Percentiles rank a stretch among this genome's conserved stretches.
These are phyloP conservation scores for Salmo trutta DNA, from an alignment of 2,797 vertebrate species.

Conservation along the genomic window DNA sequence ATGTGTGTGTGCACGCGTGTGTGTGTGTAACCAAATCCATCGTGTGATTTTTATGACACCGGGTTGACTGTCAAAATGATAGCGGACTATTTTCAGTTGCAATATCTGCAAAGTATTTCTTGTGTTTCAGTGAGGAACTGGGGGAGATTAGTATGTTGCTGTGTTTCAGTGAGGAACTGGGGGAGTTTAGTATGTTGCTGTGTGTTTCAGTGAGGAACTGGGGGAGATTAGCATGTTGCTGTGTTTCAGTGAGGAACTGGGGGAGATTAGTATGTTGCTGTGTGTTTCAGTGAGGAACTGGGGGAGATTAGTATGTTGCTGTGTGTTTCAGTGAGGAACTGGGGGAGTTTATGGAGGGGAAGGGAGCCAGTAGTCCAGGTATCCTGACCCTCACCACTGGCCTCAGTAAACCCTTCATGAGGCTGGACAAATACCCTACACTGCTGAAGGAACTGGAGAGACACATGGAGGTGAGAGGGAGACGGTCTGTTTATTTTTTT, in stretches of 20 bases:
- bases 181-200: conserved; percentile 79
- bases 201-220: conserved; percentile 83
- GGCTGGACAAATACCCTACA: conserved; percentile 95
- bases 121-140: conserved; percentile 78
- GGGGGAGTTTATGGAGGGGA: conserved; percentile 96
- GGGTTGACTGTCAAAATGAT: background rate
- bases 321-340: conserved; percentile 81
- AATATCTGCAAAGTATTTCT: too few species aligned
- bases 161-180: conserved; percentile 85
- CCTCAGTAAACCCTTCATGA: conserved; percentile 98
- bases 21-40: background rate
- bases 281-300: conserved; percentile 82
- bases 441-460: conserved; percentile 97
- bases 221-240: conserved; percentile 83
- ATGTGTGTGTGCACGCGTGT: background rate
- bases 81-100: background rate
- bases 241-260: conserved; percentile 84
- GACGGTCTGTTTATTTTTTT: background rate
- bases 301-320: conserved; percentile 83
- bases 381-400: conserved; percentile 95
- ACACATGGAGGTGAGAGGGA: conserved; percentile 90
- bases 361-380: conserved; percentile 90
- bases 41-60: background rate
- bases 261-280: conserved; percentile 81
- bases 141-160: conserved; percentile 81